Evolutionary conservation across 2,797 vertebrate genomes (phyloP), one percentile per base, ranked within the genome.

Genomic region (Protonibea diacanthus): DNA sequence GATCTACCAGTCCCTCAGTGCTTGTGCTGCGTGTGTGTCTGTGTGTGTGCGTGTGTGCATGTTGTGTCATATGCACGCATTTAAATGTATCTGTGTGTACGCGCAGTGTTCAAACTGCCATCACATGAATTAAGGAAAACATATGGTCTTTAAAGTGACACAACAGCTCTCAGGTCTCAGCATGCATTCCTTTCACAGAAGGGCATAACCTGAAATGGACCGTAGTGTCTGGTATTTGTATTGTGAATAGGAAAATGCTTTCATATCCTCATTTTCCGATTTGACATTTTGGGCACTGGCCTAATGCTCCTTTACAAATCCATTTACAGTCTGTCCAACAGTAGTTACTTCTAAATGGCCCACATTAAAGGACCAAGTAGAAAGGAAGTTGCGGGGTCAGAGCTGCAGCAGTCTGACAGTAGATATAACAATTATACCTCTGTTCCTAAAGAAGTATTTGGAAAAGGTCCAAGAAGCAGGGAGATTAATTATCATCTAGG

Each of bases 1-100:
- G 92, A 93, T 94, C 74, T 89, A 94, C 66, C 95, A 95, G 94
- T 89, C 11, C 29, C 72, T 59, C 74, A 1, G 12, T 64, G 38
- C 58, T 47, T 62, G 56, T 69, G 71, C 33, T 14, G 29, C 29
- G 23, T 71, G 52, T 70, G 64, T 23, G 48, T 33, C 44, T 69
- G 59, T 20, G 20, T 33, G 49, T 53, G 23, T 25, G 48, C 52
- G 29, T 48, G 25, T 57, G 55, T 74, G 47, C 63, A 53, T 62
- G 48, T 72, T 40, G 48, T 29, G 18, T 68, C 17, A 0, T 4
- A n/a, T 62, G 42, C 3, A 1, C 40, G 42, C 18, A 65, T 66
- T 71, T 53, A 51, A 10, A 74, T 70, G 38, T 53, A 44, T 68
- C 15, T 51, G 20, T 70, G 51, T 78, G 42, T 65, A 9, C 78